phyloP scores from a whole-genome alignment of 2,797 vertebrate species.

The Todus mexicanus region DNA sequence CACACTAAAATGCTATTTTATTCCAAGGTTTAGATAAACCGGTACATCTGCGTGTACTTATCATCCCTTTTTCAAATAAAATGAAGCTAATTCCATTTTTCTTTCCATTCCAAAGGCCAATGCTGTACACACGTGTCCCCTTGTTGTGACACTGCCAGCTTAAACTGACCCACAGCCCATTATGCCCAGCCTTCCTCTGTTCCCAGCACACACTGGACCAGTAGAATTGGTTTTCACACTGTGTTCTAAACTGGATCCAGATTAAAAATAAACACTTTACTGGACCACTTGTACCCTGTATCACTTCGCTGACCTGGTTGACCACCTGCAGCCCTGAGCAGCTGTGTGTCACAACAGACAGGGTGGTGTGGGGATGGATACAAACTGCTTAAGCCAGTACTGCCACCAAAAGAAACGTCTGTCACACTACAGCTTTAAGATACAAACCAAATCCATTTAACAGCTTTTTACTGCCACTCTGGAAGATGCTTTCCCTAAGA shows the following conservation, averaged over 20 bases:
- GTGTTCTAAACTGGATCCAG: background rate
- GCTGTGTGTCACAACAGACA: rapidly evolving
- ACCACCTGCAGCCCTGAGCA: background rate
- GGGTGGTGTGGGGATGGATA: background rate
- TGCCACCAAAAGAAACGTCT: background rate
- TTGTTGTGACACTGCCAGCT: background rate
- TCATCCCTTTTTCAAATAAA: background rate
- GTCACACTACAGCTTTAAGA: background rate
- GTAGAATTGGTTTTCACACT: rapidly evolving
- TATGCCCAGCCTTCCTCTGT: background rate
- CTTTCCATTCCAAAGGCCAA: too few species aligned
- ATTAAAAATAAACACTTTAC: background rate
- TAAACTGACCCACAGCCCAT: rapidly evolving
- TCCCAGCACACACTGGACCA: background rate
- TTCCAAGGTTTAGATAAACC: background rate
- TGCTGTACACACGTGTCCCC: background rate
- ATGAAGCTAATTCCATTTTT: background rate
- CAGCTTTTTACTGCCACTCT: background rate
- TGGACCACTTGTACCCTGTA: background rate
- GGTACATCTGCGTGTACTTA: background rate
- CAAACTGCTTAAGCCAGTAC: background rate
- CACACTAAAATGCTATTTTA: background rate
- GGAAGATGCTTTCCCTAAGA: background rate
- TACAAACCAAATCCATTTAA: background rate
- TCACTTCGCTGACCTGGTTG: background rate